These are phyloP conservation scores for Aphelocoma coerulescens DNA, from an alignment of 2,113 vertebrate genomes.

Conservation along the genomic window DNA sequence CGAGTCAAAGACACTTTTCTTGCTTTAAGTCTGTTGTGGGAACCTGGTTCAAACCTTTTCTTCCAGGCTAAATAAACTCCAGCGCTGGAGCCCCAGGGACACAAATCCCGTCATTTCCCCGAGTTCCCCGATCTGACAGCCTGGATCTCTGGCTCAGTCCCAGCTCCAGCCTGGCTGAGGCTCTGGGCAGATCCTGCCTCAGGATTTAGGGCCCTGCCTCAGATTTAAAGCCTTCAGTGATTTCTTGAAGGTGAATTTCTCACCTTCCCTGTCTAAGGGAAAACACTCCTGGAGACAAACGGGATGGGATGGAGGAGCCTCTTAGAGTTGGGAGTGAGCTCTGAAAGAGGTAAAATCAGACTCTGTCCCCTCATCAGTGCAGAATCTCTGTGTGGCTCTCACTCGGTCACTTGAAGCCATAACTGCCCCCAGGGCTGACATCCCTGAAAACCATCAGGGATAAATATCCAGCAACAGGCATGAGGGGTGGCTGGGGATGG, in stretches of 20 bases:
- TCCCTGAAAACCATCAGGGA: not conserved
- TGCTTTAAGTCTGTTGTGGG: not conserved
- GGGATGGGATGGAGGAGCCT: not conserved
- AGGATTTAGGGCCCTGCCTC: not conserved
- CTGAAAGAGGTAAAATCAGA: not conserved
- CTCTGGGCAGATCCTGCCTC: not conserved
- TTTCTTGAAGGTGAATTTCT: conserved; percentile 7
- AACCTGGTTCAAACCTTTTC: not conserved
- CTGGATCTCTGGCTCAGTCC: not conserved
- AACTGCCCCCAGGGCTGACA: not conserved
- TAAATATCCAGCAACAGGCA: not conserved
- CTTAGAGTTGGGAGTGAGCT: not conserved
- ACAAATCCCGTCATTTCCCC: rapidly evolving
- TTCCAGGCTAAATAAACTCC: not conserved
- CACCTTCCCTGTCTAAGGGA: not conserved
- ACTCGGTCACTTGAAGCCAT: rapidly evolving
- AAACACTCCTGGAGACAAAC: not conserved
- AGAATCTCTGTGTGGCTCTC: not conserved
- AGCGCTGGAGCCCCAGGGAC: not conserved
- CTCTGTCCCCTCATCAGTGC: not conserved
- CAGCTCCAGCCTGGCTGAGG: not conserved
- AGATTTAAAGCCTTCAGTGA: not conserved
- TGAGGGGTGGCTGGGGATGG: not conserved
- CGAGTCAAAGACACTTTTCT: not conserved
- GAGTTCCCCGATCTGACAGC: rapidly evolving